Evolutionary conservation across 2,113 vertebrate genomes (phyloP).

Genomic region (Alligator mississippiensis): DNA sequence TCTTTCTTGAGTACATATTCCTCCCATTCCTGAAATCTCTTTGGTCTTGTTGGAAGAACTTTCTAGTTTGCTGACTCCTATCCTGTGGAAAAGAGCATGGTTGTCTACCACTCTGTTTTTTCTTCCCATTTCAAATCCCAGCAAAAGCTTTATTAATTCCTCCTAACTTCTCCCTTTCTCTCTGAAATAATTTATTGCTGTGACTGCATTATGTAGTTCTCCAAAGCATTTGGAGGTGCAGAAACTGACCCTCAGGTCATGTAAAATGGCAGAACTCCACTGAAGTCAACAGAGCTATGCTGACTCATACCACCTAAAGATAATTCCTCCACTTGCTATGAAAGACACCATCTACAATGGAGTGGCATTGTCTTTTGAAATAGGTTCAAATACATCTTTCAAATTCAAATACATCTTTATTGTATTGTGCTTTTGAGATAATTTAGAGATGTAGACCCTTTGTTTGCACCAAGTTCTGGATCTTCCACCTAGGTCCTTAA

Average conservation of each 20-base stretch:
- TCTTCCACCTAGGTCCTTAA: neutral
- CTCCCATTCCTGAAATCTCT: neutral
- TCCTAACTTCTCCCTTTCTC: neutral
- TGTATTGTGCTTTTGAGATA: neutral
- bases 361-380: neutral
- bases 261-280: neutral
- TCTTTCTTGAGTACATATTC: neutral
- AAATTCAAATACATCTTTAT: neutral
- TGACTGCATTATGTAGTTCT: neutral
- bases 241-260: neutral
- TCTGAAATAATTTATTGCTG: neutral
- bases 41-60: rapidly evolving
- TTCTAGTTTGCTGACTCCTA: neutral
- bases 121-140: neutral
- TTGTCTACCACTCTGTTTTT: neutral
- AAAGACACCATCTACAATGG: neutral
- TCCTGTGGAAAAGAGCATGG: neutral
- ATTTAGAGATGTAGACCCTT: neutral
- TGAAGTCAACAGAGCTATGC: neutral
- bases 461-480: neutral
- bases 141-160: neutral
- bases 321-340: neutral
- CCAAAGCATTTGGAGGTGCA: neutral
- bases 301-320: neutral
- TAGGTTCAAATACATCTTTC: neutral